phyloP scores from a whole-genome alignment of 1,140 invertebrate species.

The Drosophila neocordata region DNA sequence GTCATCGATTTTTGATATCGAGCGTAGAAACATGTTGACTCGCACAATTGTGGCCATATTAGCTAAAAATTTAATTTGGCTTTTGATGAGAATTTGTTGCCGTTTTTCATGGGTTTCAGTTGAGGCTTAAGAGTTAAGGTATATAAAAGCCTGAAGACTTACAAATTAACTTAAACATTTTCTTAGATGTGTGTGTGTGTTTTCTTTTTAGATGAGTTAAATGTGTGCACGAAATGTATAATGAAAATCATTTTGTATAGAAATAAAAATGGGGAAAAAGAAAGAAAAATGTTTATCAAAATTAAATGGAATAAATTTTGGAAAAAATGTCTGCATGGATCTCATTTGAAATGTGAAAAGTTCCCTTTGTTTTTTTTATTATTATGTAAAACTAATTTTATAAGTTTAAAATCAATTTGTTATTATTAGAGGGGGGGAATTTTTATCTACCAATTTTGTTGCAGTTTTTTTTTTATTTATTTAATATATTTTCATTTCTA shows the following conservation, averaged over 20 bases:
- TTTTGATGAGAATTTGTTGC: conserved; percentile 14
- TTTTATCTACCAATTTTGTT: conserved; percentile 25
- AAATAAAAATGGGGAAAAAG: conserved; percentile 1
- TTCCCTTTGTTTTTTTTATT: too few relatives aligned
- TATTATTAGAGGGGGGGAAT: conserved; percentile 13
- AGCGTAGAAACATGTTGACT: conserved; percentile 97
- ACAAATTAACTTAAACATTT: not conserved
- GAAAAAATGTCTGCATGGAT: conserved; percentile 82
- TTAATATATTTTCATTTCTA: conserved; percentile 9
- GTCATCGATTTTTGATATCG: conserved; percentile 99
- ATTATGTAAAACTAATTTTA: conserved; percentile 6
- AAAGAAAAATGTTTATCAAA: conserved; percentile 10
- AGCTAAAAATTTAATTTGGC: conserved; percentile 82
- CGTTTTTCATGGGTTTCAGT: conserved; percentile 30
- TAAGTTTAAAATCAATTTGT: conserved; percentile 13
- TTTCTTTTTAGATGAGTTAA: conserved; percentile 55
- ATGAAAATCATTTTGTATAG: conserved; percentile 11
- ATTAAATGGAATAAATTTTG: conserved; percentile 31
- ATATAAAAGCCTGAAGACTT: not conserved
- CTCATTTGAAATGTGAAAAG: conserved; percentile 66
- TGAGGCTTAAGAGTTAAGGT: not conserved
- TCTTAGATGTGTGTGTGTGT: conserved; percentile 61
- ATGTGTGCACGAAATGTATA: conserved; percentile 65
- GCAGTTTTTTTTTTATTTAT: conserved; percentile 13
- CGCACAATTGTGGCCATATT: conserved; percentile 90